Base-by-base conservation (phyloP, 2,888 invertebrate genomes). In the Ceramica pisi region DNA sequence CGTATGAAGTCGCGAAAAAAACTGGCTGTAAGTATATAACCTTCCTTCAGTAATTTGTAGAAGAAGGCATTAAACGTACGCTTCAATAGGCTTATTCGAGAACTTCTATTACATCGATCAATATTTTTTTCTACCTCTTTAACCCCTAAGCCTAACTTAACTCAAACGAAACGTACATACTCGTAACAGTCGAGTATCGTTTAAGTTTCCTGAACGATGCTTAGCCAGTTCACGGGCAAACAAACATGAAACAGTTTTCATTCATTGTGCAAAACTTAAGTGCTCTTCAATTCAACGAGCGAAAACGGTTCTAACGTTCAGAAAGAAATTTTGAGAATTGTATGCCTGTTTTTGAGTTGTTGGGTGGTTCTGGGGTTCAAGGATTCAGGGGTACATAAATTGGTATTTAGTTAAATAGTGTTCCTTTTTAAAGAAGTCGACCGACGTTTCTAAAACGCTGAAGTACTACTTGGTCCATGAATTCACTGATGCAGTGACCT, bases 231-330 rank as follows among this genome's bases (percentile, higher is more conserved):
- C 53, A 62, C 66, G 66, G 51, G 2, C 66, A 61, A 74, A 77
- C 53, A 59, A 80, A 80, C 57, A 80, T 35, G 23, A 53, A 76
- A 66, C 65, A 59, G 74, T 80, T 80, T 80, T 50, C 55, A 64
- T 80, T 60, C 50, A 62, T 57, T 72, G 73, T 72, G 8, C 21
- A 59, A 12, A 21, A 38, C 19, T 21, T 14, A 26, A 78, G 57
- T 48, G 51, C 62, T 63, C 79, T 78, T 46, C 46, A 75, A 23
- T 41, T 19, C 35, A 50, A 71, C 55, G 55, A 78, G 38, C n/a
- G 10, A 55, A 62, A 23, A 8, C 16, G 46, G 31, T 53, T 46
- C 21, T 48, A 75, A 62, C 23, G n/a, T 31, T 3, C 4, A 6
- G 46, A 71, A 78, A 63, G n/a, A 35, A 23, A 12, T 1, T 38